Evolutionary conservation across 2,113 vertebrate genomes (phyloP), one percentile per base, ranked within the genome.

Genomic region (Pteropus alecto): DNA sequence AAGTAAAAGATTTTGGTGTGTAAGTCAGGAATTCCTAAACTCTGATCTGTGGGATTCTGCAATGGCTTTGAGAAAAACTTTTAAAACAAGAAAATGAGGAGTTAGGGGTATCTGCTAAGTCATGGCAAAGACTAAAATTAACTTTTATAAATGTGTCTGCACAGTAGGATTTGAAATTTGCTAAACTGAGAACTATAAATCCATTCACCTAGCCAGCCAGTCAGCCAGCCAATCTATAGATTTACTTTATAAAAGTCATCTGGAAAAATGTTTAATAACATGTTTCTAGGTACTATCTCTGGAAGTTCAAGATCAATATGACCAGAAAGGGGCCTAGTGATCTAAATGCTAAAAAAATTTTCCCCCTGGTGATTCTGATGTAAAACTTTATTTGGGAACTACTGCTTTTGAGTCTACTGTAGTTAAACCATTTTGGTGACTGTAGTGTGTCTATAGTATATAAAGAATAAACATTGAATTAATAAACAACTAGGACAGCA

Each of bases 371-470:
- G 12, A 90, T 46, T 93, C n/a, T 91, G 67, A 67, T 54, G 3
- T 6, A 18, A 21, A 60, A 30, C 15, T 73, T 71, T 83, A 73
- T 88, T 87, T 30, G 35, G 30, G 51, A 94, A 85, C 22, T 19
- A 84, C n/a, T 78, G 15, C 63, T 96, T 88, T 58, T 19, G 24
- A 18, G 38, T 61, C 28, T 43, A 74, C 26, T 58, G 8, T 35
- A 87, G 8, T 65, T 70, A 87, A 95, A n/a, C 28, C 8, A 67
- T 78, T 65, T 93, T 95, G 63, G n/a, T 87, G 93, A 78, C 22
- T 73, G 9, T 26, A 30, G 2, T 81, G 16, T 92, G 6, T 60
- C 7, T 68, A 71, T 65, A 81, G 11, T 33, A 56, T 58, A 33
- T 38, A 58, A 79, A 83, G 13, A 19, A 87, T 48, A 91, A 70